A percentile compares a stretch with the other conserved stretches of the same genome.
phyloP scores from a whole-genome alignment of 2,888 invertebrate species.

The Ptychoptera contaminata region DNA sequence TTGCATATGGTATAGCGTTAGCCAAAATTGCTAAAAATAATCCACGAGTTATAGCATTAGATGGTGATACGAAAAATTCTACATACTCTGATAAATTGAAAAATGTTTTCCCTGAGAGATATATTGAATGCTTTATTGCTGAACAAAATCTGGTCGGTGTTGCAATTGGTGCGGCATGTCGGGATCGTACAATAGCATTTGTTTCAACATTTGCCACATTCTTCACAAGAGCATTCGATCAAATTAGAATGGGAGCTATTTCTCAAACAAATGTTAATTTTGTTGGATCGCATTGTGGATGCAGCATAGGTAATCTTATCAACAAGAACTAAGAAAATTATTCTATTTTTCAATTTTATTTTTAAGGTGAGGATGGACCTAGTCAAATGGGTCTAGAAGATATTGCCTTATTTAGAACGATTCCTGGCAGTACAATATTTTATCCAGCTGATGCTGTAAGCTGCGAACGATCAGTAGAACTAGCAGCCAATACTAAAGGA shows the following conservation, averaged over 20 bases:
- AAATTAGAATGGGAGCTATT: slow-evolving; percentile 99
- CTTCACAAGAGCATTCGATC: slow-evolving; percentile 92
- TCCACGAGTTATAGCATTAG: slow-evolving; percentile 77
- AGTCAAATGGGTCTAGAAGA: slow-evolving; percentile 99
- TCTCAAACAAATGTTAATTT: slow-evolving; percentile 96
- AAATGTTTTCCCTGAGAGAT: slow-evolving; percentile 50
- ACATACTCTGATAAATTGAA: slow-evolving; percentile 90
- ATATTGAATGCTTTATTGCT: slow-evolving; percentile 97
- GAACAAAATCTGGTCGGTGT: slow-evolving; percentile 97
- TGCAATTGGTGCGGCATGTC: slow-evolving; percentile 85
- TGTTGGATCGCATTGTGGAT: slow-evolving; percentile 93
- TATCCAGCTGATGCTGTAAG: slow-evolving; percentile 88
- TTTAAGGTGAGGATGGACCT: slow-evolving; percentile 78
- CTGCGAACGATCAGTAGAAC: slow-evolving; percentile 83
- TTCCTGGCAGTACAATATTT: slow-evolving; percentile 69
- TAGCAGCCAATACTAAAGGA: slow-evolving; percentile 89
- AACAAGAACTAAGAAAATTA: too few species aligned
- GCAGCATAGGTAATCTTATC: slow-evolving; percentile 56
- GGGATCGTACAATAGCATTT: slow-evolving; percentile 86
- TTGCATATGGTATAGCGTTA: slow-evolving; percentile 88
- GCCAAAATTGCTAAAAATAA: slow-evolving; percentile 68
- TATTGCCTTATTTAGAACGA: slow-evolving; percentile 81
- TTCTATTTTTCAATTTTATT: too few species aligned
- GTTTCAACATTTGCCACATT: slow-evolving; percentile 97
- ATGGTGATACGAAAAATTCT: slow-evolving; percentile 98